These are phyloP conservation scores for Diachasmimorpha longicaudata DNA, from an alignment of 1,140 invertebrate genomes.

Conservation along the genomic window DNA sequence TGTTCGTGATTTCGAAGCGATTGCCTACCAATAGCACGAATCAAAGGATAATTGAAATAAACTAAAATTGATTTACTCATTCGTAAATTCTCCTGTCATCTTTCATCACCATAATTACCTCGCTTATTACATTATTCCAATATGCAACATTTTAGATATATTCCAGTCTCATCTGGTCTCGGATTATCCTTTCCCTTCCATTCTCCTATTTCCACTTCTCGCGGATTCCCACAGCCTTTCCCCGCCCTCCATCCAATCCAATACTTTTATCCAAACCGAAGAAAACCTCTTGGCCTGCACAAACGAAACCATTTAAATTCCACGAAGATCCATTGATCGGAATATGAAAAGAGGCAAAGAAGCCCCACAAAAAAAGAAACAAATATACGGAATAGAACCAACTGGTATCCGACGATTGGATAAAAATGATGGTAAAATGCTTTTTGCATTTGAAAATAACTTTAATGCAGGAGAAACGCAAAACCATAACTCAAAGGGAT, in stretches of 20 bases:
- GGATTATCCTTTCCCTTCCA: not conserved
- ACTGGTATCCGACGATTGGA: conserved; percentile 4
- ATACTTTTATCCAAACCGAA: not conserved
- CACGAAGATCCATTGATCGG: conserved; percentile 16
- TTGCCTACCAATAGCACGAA: no score
- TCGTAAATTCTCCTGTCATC: not conserved
- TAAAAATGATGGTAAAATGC: conserved; percentile 41
- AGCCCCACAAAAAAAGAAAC: not conserved
- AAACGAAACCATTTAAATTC: conserved; percentile 18
- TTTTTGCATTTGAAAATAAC: conserved; percentile 52
- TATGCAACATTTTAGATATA: not conserved
- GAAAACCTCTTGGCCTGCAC: not conserved
- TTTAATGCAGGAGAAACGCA: conserved; percentile 41
- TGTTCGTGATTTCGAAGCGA: no score
- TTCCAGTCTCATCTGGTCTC: not conserved
- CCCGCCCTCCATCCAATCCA: not conserved
- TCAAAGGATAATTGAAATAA: not conserved
- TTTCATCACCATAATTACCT: not conserved
- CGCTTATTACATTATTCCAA: not conserved
- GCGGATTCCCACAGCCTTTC: not conserved
- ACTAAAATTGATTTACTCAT: not conserved
- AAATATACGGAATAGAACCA: not conserved
- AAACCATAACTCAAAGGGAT: conserved; percentile 57
- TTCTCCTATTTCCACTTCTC: not conserved
- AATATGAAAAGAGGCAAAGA: not conserved